Base-by-base conservation (phyloP, 2,797 vertebrate species). In the Sciurus vulgaris region DNA sequence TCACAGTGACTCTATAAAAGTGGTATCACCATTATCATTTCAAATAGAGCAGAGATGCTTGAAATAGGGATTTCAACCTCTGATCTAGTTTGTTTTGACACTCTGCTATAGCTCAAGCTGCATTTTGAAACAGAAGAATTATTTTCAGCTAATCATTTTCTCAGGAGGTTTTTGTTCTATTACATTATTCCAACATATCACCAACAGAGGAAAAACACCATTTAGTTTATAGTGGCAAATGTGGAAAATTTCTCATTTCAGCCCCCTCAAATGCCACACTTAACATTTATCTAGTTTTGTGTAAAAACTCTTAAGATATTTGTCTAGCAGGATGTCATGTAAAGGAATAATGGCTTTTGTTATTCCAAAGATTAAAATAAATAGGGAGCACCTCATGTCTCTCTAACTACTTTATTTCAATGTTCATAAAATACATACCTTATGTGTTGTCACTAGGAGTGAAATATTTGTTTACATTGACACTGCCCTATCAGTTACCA, bases 331-430 rank as follows among this genome's bases (percentile, higher is more conserved):
- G 28, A 59, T 73, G 78, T 8, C 67, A 56, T 81, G 84, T 47
- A 87, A 85, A 84, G 63, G 7, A 67, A 88, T 56, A 54, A 28
- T 67, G 47, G 3, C 30, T 86, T 82, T 91, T 89, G n/a, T 61
- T 92, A 38, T 82, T 93, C 35, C 28, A 89, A 89, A 94, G 54
- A 51, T 73, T 44, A 83, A 86, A 89, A 91, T 38, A 92, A 78
- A 35, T 81, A 38, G 61, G 61, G 91, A 86, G 91, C 51, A 81
- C 20, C 24, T 78, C 47, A 7, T 4, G 5, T 73, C 30, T 91
- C 44, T 94, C 7, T 47, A 44, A 63, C 5, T 24, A 72, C 28
- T 63, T 26, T 14, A 30, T 88, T 87, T 70, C 8, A 65, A 12
- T 88, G 51, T 79, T 86, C 24, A 51, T 93, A 70, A 86, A 90